Evolutionary conservation across 1,140 invertebrate genomes (phyloP).

Genomic region (Pachypsylla venusta): DNA sequence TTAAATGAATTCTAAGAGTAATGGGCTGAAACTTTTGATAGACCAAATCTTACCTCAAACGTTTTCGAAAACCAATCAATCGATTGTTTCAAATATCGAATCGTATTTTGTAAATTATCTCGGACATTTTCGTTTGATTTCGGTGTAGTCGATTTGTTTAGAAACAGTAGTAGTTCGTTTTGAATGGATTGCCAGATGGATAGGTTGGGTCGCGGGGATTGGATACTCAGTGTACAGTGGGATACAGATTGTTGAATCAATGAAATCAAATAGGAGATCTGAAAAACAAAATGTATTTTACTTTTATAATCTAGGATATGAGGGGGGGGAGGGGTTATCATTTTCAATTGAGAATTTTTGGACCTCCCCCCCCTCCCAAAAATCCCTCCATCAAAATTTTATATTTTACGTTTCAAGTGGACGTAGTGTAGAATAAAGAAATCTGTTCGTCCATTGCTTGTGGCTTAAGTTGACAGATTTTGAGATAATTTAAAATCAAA

Average conservation of each 20-base stretch:
- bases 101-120: neutral
- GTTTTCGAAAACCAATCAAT: neutral
- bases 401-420: no score
- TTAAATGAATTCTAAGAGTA: no score
- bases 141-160: neutral
- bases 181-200: neutral
- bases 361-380: no score
- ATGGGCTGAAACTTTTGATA: no score
- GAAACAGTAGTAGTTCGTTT: neutral
- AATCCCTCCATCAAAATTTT: no score
- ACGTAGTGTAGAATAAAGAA: no score
- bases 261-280: neutral
- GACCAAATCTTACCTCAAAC: neutral
- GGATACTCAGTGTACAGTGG: neutral
- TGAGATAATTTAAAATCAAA: no score
- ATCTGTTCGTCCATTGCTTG: no score
- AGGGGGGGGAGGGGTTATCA: neutral
- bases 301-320: no score
- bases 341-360: no score
- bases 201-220: neutral
- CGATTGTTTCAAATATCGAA: slow-evolving; percentile 1
- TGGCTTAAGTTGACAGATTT: no score
- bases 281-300: neutral
- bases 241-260: neutral
- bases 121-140: neutral